Percentiles rank a stretch among this genome's conserved stretches.
phyloP scores from a whole-genome alignment of 2,797 vertebrate species.

The Spondyliosoma cantharus region DNA sequence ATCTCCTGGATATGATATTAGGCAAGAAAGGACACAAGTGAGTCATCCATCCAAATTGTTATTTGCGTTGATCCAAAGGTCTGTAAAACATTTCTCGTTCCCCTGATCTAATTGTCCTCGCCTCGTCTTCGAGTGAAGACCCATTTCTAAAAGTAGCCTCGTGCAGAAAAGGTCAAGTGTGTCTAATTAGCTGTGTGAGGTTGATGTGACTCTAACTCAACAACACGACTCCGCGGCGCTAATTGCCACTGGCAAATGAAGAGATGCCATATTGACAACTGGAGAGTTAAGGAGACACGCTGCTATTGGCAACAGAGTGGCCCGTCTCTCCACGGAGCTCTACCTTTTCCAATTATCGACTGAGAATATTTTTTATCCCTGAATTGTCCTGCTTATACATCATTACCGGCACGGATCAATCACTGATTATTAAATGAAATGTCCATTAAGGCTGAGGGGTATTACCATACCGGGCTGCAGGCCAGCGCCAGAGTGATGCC shows the following conservation, averaged over 20 bases:
- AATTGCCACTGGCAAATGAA: slow-evolving; percentile 75
- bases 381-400: slow-evolving; percentile 75
- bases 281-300: slow-evolving; percentile 66
- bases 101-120: background rate
- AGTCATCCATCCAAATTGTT: background rate
- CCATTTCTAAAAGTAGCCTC: slow-evolving; percentile 60
- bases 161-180: slow-evolving; percentile 79
- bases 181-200: slow-evolving; percentile 73
- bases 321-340: slow-evolving; percentile 45
- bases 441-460: slow-evolving; percentile 74
- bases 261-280: slow-evolving; percentile 76
- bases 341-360: slow-evolving; percentile 76
- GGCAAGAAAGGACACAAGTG: background rate
- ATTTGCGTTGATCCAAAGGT: background rate
- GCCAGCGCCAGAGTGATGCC: slow-evolving; percentile 58
- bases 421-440: slow-evolving; percentile 83
- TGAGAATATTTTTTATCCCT: slow-evolving; percentile 67
- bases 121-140: slow-evolving; percentile 27
- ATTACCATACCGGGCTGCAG: slow-evolving; percentile 76
- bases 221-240: slow-evolving; percentile 57
- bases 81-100: background rate
- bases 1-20: too few species aligned
- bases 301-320: slow-evolving; percentile 62
- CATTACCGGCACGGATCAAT: slow-evolving; percentile 80
- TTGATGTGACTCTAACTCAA: slow-evolving; percentile 57